Conservation (phyloP, 2,888 invertebrate species). For the Cheilosia vulpina region DNA sequence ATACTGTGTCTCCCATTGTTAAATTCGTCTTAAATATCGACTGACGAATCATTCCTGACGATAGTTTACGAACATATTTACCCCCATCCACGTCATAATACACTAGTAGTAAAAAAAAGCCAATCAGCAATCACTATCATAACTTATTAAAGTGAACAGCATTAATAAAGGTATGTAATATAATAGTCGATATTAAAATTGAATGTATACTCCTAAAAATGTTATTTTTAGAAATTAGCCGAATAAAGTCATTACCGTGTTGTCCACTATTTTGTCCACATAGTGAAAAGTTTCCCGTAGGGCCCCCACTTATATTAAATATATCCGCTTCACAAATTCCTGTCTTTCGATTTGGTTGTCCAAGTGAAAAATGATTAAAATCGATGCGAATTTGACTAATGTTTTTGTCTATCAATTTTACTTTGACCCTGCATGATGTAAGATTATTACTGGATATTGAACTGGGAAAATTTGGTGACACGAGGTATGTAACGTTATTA, state of each 20-base stretch:
- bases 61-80: constrained; percentile 78
- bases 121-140: not conserved
- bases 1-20: constrained; percentile 56
- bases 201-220: not conserved
- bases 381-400: constrained; percentile 93
- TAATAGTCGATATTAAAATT: no score
- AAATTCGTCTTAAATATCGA: constrained; percentile 74
- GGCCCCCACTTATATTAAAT: constrained; percentile 86
- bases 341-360: constrained; percentile 91
- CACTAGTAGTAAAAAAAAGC: constrained; percentile 77
- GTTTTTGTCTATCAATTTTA: constrained; percentile 90
- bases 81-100: constrained; percentile 82
- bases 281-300: constrained; percentile 86
- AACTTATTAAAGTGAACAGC: not conserved
- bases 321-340: constrained; percentile 92
- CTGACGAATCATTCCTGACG: constrained; percentile 78
- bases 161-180: no score
- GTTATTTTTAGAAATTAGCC: not conserved
- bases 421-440: constrained; percentile 88
- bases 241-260: constrained; percentile 86
- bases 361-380: constrained; percentile 92
- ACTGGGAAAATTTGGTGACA: constrained; percentile 92
- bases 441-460: constrained; percentile 86
- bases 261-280: constrained; percentile 94
- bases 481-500: constrained; percentile 93